phyloP scores from a whole-genome alignment of 2,888 invertebrate species.

The Agrochola lota region DNA sequence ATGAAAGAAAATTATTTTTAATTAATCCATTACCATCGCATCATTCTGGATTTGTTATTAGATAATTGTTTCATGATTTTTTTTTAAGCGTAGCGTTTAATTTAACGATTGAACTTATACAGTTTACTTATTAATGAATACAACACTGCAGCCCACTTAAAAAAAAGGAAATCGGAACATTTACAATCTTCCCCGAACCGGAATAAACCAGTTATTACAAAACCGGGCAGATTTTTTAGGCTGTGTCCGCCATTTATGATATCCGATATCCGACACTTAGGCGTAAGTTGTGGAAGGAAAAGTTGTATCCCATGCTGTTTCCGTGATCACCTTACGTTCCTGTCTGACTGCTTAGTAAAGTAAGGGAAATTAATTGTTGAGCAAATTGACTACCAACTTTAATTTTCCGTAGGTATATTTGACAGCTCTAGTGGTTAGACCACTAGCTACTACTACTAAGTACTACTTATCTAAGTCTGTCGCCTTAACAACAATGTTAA shows the following conservation, averaged over 20 bases:
- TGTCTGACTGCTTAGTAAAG: slow-evolving; percentile 32
- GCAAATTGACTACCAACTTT: background rate
- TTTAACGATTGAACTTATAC: background rate
- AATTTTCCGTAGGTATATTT: background rate
- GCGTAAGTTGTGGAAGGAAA: slow-evolving; percentile 35
- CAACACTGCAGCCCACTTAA: background rate
- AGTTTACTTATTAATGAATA: slow-evolving; percentile 2
- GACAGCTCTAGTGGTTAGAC: no score
- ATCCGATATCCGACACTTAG: slow-evolving; percentile 37
- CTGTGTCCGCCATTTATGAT: slow-evolving; percentile 40
- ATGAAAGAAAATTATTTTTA: no score
- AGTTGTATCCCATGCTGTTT: slow-evolving; percentile 39
- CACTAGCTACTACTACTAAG: no score
- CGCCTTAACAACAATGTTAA: no score
- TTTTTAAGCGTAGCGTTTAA: background rate
- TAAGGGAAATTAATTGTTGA: background rate
- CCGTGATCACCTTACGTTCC: slow-evolving; percentile 36
- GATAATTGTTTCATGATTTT: background rate
- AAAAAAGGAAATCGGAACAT: slow-evolving; percentile 6
- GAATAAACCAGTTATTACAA: slow-evolving; percentile 5
- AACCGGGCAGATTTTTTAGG: slow-evolving; percentile 21
- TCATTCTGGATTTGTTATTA: background rate
- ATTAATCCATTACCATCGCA: background rate
- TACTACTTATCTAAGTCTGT: no score
- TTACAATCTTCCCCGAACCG: slow-evolving; percentile 2